Percentiles rank a stretch among this genome's conserved stretches.
Evolutionary conservation across 2,888 invertebrate genomes (phyloP).

Genomic region (Mythimna loreyi): DNA sequence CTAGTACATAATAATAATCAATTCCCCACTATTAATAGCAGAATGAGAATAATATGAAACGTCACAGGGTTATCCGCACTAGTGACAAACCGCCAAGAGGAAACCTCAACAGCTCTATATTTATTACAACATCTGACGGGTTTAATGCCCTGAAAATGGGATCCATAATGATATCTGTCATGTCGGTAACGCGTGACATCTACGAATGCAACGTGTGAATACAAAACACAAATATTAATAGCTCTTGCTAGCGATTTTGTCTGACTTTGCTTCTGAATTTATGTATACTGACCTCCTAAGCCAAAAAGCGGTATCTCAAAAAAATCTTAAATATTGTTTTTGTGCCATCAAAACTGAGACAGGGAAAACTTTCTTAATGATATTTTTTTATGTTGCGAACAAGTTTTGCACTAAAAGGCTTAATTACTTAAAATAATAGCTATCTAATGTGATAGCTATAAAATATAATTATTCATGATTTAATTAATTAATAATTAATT

Average conservation of each 20-base stretch:
- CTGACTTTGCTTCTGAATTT: neutral
- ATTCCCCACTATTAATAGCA: neutral
- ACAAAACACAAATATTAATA: constrained; percentile 1
- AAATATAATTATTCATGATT: too few species aligned
- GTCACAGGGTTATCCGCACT: constrained; percentile 10
- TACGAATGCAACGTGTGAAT: constrained; percentile 15
- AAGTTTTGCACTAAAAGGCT: too few species aligned
- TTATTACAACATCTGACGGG: constrained; percentile 11
- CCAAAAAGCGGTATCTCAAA: too few species aligned
- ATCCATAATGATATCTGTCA: constrained; percentile 42
- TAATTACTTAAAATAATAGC: too few species aligned
- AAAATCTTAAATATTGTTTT: too few species aligned
- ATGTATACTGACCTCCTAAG: too few species aligned
- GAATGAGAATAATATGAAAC: constrained; percentile 1
- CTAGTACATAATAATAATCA: neutral
- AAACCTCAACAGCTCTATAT: constrained; percentile 6
- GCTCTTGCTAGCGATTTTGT: neutral
- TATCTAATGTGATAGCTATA: too few species aligned
- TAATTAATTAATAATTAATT: too few species aligned
- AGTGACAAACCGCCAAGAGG: constrained; percentile 9
- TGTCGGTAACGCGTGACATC: constrained; percentile 7
- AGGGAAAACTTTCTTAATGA: too few species aligned
- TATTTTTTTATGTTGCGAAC: too few species aligned
- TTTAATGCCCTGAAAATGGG: constrained; percentile 52
- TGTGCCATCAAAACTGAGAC: too few species aligned